Base-by-base conservation (phyloP, 2,888 invertebrate genomes). In the Pheosia tremula region DNA sequence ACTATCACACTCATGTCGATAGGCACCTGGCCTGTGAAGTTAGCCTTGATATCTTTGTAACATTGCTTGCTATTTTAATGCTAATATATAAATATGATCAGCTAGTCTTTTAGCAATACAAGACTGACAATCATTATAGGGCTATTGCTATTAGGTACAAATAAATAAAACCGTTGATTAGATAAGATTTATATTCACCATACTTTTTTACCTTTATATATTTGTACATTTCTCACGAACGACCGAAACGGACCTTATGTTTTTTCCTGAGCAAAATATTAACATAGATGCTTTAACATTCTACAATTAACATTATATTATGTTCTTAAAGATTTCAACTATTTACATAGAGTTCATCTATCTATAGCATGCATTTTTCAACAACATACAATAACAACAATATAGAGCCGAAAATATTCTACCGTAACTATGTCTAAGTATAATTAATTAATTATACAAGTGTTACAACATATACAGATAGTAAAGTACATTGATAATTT, bases 381-480 rank as follows among this genome's bases (percentile, higher is more conserved):
- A 89, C 89, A 87, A 86, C 84, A 84, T 86, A 81, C 75, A 74
- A 75, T 80, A 84, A 85, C 82, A 89, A 87, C 82, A 85, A 82
- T 68, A 82, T 84, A 85, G 85, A 84, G 84, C 85, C 84, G 56
- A 80, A 84, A 83, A 84, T 74, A 79, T 61, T 68, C 78, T 79
- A 81, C 71, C 62, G 69, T 60, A 39, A 45, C 60, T 64, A 56
- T 58, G 60, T 69, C 63, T 65, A 63, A 45, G 56, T 72, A 74
- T 78, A 77, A 75, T 75, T 77, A 77, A 71, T 62, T 80, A 79
- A 77, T 78, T 79, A 82, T 80, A 82, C 80, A 83, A 83, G 81
- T 81, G 77, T 81, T 87, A 85, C 89, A 87, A 90, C 87, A 91
- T 91, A 89, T 90, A 91, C 89, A 91, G 83, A 90, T 79, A 86